A percentile compares a stretch with the other conserved stretches of the same genome.
Conservation (phyloP, 2,888 invertebrate genomes). For the Cremastinae sp. region DNA sequence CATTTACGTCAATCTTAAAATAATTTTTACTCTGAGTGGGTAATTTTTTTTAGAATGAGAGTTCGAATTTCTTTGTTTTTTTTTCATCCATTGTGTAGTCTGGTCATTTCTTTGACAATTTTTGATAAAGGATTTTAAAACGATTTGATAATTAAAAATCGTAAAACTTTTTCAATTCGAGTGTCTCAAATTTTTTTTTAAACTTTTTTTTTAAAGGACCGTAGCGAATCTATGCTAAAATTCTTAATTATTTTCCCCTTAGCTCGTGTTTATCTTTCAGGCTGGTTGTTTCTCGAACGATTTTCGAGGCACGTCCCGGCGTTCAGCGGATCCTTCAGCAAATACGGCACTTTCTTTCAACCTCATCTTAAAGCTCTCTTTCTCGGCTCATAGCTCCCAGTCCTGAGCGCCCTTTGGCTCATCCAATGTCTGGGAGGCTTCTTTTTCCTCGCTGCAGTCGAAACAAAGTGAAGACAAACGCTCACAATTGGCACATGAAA, state of each 20-base stretch:
- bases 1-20: no score
- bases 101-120: no score
- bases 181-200: neutral
- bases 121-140: no score
- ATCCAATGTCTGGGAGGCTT: constrained; percentile 31
- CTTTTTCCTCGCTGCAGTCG: constrained; percentile 53
- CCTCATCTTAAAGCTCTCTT: constrained; percentile 7
- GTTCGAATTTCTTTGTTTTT: no score
- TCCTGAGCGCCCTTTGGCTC: constrained; percentile 11
- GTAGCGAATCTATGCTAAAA: constrained; percentile 30
- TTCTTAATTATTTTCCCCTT: constrained; percentile 62
- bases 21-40: no score
- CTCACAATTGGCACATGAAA: constrained; percentile 79
- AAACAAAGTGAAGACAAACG: constrained; percentile 74
- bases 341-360: constrained; percentile 54
- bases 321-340: constrained; percentile 54
- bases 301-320: constrained; percentile 55
- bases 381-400: neutral
- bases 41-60: no score
- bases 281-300: constrained; percentile 48
- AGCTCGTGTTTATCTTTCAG: constrained; percentile 56
- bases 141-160: no score
- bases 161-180: neutral
- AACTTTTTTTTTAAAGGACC: neutral
- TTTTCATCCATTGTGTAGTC: no score